These are phyloP conservation scores for Cryptoblepharus egeriae DNA, from an alignment of 2,797 vertebrate genomes.

Conservation along the genomic window DNA sequence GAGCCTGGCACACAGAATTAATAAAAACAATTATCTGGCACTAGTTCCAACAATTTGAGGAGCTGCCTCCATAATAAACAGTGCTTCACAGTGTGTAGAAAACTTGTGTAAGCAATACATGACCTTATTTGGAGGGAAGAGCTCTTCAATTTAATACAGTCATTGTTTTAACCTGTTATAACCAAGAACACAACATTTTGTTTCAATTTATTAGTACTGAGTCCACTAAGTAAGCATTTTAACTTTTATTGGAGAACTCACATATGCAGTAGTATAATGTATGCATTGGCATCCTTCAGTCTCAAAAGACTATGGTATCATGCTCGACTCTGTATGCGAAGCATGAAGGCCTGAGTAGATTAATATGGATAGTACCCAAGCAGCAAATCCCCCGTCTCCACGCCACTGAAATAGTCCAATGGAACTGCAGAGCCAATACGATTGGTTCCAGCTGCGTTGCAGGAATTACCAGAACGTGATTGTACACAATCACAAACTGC, in stretches of 20 bases:
- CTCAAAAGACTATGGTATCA: too few relatives aligned
- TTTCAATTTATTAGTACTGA: neutral
- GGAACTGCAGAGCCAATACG: too few relatives aligned
- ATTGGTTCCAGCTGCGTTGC: too few relatives aligned
- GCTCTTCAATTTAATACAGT: neutral
- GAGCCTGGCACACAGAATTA: neutral
- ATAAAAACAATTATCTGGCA: neutral
- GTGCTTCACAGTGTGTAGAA: neutral
- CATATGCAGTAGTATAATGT: neutral
- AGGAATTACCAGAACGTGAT: too few relatives aligned
- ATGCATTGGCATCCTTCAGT: too few relatives aligned
- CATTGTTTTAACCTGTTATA: neutral
- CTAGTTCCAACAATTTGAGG: neutral
- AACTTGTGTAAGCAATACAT: neutral
- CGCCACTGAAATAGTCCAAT: too few relatives aligned
- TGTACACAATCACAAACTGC: too few relatives aligned
- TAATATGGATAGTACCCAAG: too few relatives aligned
- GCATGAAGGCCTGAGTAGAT: too few relatives aligned
- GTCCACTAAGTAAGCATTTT: neutral
- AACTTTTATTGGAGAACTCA: neutral
- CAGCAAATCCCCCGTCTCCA: too few relatives aligned
- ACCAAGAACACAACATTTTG: neutral
- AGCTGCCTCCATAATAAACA: neutral
- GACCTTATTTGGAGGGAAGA: neutral
- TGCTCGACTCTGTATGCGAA: too few relatives aligned